Evolutionary conservation across 1,140 invertebrate genomes (phyloP).

Genomic region (Yoshiicerus persimilis): DNA sequence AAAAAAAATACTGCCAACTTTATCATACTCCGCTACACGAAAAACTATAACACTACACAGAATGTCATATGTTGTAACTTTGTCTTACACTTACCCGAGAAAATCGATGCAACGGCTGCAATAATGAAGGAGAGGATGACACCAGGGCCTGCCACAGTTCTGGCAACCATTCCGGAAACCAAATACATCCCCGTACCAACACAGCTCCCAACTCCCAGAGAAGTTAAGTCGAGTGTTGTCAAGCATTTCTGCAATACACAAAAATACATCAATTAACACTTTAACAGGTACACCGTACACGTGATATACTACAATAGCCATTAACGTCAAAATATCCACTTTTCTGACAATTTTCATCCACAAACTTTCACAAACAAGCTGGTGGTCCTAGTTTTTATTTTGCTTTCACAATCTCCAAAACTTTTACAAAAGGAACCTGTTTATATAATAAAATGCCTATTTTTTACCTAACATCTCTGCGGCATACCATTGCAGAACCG

Average conservation of each 20-base stretch:
- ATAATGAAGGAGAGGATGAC: constrained; percentile 87
- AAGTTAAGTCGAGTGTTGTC: constrained; percentile 83
- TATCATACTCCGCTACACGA: not conserved
- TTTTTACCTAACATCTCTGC: too few relatives aligned
- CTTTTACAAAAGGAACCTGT: too few relatives aligned
- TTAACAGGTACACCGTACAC: not conserved
- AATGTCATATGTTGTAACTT: not conserved
- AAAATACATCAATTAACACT: not conserved
- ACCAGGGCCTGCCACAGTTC: constrained; percentile 75
- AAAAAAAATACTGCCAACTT: not conserved
- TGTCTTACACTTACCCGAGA: constrained; percentile 74
- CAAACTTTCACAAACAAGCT: too few relatives aligned
- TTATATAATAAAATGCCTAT: too few relatives aligned
- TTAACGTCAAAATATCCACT: too few relatives aligned
- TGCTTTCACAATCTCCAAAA: too few relatives aligned
- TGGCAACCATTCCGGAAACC: constrained; percentile 74
- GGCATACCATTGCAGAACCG: too few relatives aligned
- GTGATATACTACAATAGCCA: too few relatives aligned
- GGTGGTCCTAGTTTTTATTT: too few relatives aligned
- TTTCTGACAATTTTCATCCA: too few relatives aligned
- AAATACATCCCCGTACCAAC: constrained; percentile 92
- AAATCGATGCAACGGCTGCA: constrained; percentile 84
- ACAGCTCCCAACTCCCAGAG: constrained; percentile 81
- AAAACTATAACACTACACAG: not conserved
- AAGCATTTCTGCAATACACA: constrained; percentile 75